A percentile compares a stretch with the other conserved stretches of the same genome.
phyloP scores from a whole-genome alignment of 2,888 invertebrate species.

The Fissipunctia ypsillon region DNA sequence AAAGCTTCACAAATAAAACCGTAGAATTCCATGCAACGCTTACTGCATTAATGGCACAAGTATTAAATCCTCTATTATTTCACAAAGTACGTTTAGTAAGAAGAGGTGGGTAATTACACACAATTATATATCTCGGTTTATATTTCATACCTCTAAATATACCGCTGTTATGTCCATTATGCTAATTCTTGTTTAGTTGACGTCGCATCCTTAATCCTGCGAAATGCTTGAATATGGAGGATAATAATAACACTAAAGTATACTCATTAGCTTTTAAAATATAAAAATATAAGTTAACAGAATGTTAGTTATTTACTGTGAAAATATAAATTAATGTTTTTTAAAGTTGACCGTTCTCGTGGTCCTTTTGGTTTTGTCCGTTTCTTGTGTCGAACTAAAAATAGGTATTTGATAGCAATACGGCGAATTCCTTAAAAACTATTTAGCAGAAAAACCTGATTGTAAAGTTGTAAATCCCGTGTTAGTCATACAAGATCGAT shows the following conservation, averaged over 20 bases:
- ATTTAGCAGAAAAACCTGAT: no score
- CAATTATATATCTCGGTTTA: constrained; percentile 40
- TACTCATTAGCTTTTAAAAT: constrained; percentile 27
- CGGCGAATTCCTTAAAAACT: no score
- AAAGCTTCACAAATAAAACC: constrained; percentile 19
- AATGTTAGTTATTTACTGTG: no score
- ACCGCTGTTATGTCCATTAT: constrained; percentile 43
- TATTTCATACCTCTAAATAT: constrained; percentile 48
- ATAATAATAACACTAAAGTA: constrained; percentile 13
- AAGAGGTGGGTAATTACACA: constrained; percentile 39
- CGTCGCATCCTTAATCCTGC: constrained; percentile 40
- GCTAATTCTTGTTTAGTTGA: constrained; percentile 51
- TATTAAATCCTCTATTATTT: constrained; percentile 44
- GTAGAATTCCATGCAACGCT: constrained; percentile 34
- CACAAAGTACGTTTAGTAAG: constrained; percentile 9
- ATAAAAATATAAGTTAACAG: constrained; percentile 13
- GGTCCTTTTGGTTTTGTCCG: not conserved
- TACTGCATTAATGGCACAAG: constrained; percentile 11
- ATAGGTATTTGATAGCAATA: no score
- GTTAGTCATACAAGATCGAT: no score
- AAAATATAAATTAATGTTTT: not conserved
- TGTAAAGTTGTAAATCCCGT: no score
- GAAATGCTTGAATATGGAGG: constrained; percentile 8
- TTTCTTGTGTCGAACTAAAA: not conserved
- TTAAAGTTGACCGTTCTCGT: not conserved